Percentiles rank a stretch among this genome's conserved stretches.
phyloP scores from a whole-genome alignment of 2,797 vertebrate genomes.

The Onychomys leucogaster region DNA sequence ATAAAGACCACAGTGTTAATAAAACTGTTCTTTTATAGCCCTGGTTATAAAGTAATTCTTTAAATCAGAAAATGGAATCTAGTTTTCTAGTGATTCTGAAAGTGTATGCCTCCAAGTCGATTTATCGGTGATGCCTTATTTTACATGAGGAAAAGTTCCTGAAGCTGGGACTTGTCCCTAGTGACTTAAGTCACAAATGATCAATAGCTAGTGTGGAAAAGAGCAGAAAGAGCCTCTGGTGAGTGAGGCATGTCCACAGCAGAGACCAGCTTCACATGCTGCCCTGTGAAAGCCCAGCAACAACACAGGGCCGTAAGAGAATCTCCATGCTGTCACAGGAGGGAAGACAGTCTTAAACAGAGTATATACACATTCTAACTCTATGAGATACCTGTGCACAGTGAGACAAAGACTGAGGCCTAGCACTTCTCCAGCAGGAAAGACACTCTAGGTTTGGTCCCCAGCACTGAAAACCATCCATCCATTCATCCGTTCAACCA shows the following conservation, averaged over 20 bases:
- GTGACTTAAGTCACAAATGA: slow-evolving; percentile 5
- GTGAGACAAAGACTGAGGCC: slow-evolving; percentile 5
- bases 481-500: no score
- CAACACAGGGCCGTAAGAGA: no score
- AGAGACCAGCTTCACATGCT: neutral
- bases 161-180: neutral
- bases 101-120: neutral
- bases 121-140: neutral
- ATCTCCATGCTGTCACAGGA: neutral
- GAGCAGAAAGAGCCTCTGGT: neutral
- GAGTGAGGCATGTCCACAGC: neutral
- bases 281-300: neutral
- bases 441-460: neutral
- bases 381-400: neutral
- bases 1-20: slow-evolving; percentile 1
- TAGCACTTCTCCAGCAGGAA: neutral
- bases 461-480: neutral
- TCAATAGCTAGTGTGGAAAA: neutral
- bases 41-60: neutral
- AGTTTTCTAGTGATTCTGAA: neutral
- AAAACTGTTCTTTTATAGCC: neutral
- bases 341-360: neutral
- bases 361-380: neutral
- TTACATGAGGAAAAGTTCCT: neutral
- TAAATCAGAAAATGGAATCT: slow-evolving; percentile 16